phyloP scores from a whole-genome alignment of 2,888 invertebrate genomes.

The Nudaria mundana region DNA sequence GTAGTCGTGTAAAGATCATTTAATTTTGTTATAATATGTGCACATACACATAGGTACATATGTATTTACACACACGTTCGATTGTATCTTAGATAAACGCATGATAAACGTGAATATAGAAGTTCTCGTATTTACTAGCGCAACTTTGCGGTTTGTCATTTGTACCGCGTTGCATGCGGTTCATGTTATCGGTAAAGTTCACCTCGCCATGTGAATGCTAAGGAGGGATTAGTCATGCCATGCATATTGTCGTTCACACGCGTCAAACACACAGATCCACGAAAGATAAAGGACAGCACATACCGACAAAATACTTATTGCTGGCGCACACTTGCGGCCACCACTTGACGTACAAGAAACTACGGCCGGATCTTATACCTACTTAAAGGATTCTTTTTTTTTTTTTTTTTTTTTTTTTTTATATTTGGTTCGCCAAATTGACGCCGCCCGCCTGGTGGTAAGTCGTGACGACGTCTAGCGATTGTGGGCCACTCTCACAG shows the following conservation, averaged over 20 bases:
- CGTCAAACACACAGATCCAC: slow-evolving; percentile 51
- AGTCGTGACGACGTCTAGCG: too few relatives aligned
- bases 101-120: slow-evolving; percentile 16
- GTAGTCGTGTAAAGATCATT: too few relatives aligned
- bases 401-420: too few relatives aligned
- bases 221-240: slow-evolving; percentile 65
- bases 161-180: slow-evolving; percentile 47
- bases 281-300: slow-evolving; percentile 40
- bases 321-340: too few relatives aligned
- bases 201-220: slow-evolving; percentile 56
- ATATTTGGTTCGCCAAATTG: too few relatives aligned
- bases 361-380: too few relatives aligned
- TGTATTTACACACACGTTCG: slow-evolving; percentile 6
- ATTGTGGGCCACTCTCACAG: too few relatives aligned
- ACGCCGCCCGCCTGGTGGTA: too few relatives aligned
- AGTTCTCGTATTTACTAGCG: slow-evolving; percentile 15
- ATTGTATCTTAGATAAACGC: slow-evolving; percentile 14
- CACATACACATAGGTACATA: too few relatives aligned
- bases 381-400: too few relatives aligned
- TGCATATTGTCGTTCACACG: slow-evolving; percentile 67
- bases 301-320: slow-evolving; percentile 18
- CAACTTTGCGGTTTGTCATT: slow-evolving; percentile 31
- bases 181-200: slow-evolving; percentile 54
- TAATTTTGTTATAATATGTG: too few relatives aligned
- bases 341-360: neutral